Base-by-base conservation (phyloP, 2,797 vertebrate species). In the Ctenochaetus hawaiiensis region DNA sequence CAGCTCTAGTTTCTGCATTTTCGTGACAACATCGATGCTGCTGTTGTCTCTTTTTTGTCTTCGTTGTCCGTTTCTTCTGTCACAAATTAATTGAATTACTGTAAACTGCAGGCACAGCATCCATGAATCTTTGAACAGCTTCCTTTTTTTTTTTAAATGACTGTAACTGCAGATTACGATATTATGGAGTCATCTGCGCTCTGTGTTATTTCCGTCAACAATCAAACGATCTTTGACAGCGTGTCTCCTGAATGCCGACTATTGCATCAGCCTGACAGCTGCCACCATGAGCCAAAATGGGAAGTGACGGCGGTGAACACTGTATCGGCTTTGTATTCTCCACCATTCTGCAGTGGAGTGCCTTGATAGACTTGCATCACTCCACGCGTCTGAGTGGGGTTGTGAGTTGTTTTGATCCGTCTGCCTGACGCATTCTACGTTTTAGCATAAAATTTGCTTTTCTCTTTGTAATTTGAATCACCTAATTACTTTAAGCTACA, bases 221-320 rank as follows among this genome's bases (percentile, higher is more conserved):
- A 87, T 87, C 81, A 84, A 77, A 91, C 23, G 0, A 63, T 81
- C 83, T 87, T 23, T 91, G 89, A 92, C 90, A 82, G 81, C 54
- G 47, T 84, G 86, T 89, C 85, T 91, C 72, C 72, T 67, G 68
- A 86, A 87, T 53, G 77, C 52, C 23, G 61, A 70, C 80, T 71
- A 11, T 92, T 90, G 89, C 92, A 81, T 92, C 92, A 92, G 78
- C 57, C 69, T 78, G 87, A 87, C 87, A 91, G 89, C 89, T 89
- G 87, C 79, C 79, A 75, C 72, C 79, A 76, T 23, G 57, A 68
- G 48, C 76, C 47, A 26, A 79, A 86, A 91, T 85, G 75, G 44
- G 79, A 83, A 81, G 80, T 84, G 88, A 88, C 53, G 57, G 84
- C 65, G 18, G 58, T 0, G 72, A 81, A 67, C 53, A 1, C 44